Evolutionary conservation across 1,140 invertebrate genomes (phyloP), one percentile per base, ranked within the genome.

Genomic region (Solen grandis): DNA sequence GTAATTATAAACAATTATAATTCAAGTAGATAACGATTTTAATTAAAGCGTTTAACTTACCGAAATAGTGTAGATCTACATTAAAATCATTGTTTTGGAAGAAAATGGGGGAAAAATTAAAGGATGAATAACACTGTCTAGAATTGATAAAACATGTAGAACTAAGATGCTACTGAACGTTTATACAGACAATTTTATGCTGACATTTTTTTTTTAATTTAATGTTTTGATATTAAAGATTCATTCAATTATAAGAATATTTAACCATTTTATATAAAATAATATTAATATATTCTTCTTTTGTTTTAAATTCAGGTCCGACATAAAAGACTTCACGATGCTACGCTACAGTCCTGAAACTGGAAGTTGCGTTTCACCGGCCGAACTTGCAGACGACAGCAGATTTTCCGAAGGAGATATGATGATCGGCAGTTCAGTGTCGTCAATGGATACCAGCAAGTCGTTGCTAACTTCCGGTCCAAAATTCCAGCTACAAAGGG

Each of bases 401-500:
- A 29, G 66, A 13, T 14, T 69, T 4, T 16, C 2, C 25, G 66
- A 52, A 52, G 33, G n/a, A 16, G 41, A 46, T 25, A 33, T 54
- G 5, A 22, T 69, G 25, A 41, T 46, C 0, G 66, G 50, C 22
- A 27, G 66, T 10, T 33, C 41, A 22, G 16, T 29, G 35, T 69
- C 46, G 1, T 19, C 66, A 29, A 31, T 50, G 1, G 66, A 54
- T 3, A 16, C 22, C 2, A n/a, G n/a, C n/a, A 16, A 19, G n/a
- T 50, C 41, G 41, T 19, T 46, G 19, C 41, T 8, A 46, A 46
- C 19, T 46, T 46, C 41, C 41, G 8, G 22, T 50, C 25, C 59
- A 46, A 59, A 59, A 29, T 41, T 2, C 10, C 31, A 62, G 46
- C 59, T 66, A 41, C 41, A 57, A 35, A 68, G 75, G 33, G 75